Base-by-base conservation (phyloP, 2,888 invertebrate species). In the Calliphora vomitoria region DNA sequence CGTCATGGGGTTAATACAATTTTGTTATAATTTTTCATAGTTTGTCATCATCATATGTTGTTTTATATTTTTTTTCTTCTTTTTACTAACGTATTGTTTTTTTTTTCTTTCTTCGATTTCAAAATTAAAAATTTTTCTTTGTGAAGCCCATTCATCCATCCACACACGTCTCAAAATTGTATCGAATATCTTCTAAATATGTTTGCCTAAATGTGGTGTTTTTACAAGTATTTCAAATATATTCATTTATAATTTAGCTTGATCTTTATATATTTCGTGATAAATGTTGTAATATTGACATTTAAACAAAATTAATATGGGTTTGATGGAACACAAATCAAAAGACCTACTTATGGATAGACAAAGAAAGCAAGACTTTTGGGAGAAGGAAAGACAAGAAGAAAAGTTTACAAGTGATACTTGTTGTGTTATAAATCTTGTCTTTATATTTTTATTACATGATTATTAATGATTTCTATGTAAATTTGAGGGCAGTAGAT, bases 251-350 rank as follows among this genome's bases (percentile, higher is more conserved):
- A 5, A 58, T 55, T 53, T 18, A 69, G 75, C 25, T 50, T 76
- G 82, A 75, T 75, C 50, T 84, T 79, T 53, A 74, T 80, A 35
- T 35, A 13, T 69, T 74, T 85, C 53, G 13, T 79, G 66, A 68
- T 76, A 81, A 66, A 82, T 86, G 66, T 82, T 79, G 74, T 86
- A 86, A 75, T 86, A 74, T 82, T 82, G 69, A 75, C 74, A 79
- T 82, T 75, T 64, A 75, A 82, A 80, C n/a, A 62, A 71, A 10
- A 60, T 62, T 50, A 80, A 60, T 60, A 71, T 35, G 13, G 47
- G 18, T 47, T 71, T 80, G 58, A 69, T 38, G 50, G 18, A 18
- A 20, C 10, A 64, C 8, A 20, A 18, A 41, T 13, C 1, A 13
- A 69, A 35, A 79, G 18, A 38, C 1, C 13, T 35, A n/a, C 31